phyloP scores from a whole-genome alignment of 2,888 invertebrate genomes.

The Lypha dubia region DNA sequence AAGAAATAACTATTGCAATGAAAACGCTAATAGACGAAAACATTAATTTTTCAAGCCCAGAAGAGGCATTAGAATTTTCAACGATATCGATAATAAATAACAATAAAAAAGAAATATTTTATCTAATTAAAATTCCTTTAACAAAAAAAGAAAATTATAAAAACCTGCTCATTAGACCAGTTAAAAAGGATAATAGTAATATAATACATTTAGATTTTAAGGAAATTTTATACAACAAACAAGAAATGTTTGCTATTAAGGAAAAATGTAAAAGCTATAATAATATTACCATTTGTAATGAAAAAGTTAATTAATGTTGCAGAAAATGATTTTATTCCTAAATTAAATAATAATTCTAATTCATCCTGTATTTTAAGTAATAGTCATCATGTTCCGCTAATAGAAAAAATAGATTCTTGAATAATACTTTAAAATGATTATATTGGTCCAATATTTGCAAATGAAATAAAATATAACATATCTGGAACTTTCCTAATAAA shows the following conservation, averaged over 20 bases:
- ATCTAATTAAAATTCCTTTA: no score
- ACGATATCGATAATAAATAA: no score
- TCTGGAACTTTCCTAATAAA: no score
- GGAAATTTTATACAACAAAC: no score
- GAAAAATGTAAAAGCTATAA: no score
- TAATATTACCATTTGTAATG: no score
- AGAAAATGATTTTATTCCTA: slow-evolving; percentile 32
- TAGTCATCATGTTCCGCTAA: slow-evolving; percentile 17
- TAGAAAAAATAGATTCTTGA: slow-evolving; percentile 34
- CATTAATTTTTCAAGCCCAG: no score
- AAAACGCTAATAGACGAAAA: slow-evolving; percentile 26
- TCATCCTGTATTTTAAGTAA: slow-evolving; percentile 4
- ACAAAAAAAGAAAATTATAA: no score
- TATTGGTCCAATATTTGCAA: slow-evolving; percentile 29
- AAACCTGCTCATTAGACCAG: slow-evolving; percentile 31
- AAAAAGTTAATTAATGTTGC: no score
- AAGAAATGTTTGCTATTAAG: no score
- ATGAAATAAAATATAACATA: slow-evolving; percentile 3
- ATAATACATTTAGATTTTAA: slow-evolving; percentile 25
- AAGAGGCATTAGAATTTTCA: no score
- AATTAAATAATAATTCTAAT: neutral
- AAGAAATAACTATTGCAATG: slow-evolving; percentile 33
- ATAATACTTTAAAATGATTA: slow-evolving; percentile 23
- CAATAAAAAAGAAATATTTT: no score
- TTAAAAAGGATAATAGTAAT: slow-evolving; percentile 21